A percentile compares a stretch with the other conserved stretches of the same genome.
Evolutionary conservation across 2,113 vertebrate species (phyloP).

Genomic region (Casuarius casuarius): DNA sequence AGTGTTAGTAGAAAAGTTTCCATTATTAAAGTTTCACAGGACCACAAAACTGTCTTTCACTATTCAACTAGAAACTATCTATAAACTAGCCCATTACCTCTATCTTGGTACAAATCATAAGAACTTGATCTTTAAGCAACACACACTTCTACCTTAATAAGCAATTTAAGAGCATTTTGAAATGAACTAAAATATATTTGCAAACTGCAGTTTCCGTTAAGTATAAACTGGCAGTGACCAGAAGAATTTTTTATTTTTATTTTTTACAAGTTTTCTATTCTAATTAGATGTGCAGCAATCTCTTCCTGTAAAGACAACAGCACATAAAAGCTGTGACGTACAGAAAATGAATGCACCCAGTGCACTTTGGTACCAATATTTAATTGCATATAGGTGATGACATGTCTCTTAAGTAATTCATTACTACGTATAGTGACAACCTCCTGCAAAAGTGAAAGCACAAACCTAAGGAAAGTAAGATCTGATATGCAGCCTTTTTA

Average conservation of each 20-base stretch:
- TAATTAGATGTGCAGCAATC: background rate
- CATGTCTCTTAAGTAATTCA: background rate
- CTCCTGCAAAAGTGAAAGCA: background rate
- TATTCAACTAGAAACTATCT: background rate
- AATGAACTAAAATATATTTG: background rate
- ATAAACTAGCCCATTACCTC: background rate
- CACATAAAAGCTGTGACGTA: background rate
- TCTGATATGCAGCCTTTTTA: accelerated
- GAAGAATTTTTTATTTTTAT: background rate
- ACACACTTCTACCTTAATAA: background rate
- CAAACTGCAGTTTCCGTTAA: background rate
- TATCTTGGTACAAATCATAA: accelerated
- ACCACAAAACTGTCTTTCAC: background rate
- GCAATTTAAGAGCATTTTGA: background rate
- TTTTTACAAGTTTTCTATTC: too few species aligned
- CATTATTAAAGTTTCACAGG: background rate
- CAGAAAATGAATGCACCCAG: background rate
- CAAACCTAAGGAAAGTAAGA: background rate
- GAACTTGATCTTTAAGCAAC: background rate
- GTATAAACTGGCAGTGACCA: background rate
- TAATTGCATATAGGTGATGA: background rate
- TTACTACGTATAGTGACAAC: background rate
- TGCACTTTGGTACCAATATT: background rate
- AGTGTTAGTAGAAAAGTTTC: background rate
- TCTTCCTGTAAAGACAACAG: background rate